Evolutionary conservation across 2,113 vertebrate species (phyloP).

Genomic region (Aix galericulata): DNA sequence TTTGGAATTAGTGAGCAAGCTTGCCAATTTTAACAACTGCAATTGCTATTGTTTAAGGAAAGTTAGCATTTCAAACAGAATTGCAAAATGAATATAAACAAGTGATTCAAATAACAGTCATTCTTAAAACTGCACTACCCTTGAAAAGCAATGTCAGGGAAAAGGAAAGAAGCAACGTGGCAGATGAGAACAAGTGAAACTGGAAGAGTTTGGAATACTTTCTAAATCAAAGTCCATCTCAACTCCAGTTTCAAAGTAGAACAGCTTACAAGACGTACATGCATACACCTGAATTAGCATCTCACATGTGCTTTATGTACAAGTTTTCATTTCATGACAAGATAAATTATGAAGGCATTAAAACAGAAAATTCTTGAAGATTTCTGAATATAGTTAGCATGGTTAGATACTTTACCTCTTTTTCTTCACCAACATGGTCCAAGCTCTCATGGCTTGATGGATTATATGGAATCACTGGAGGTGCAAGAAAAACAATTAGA

Average conservation of each 20-base stretch:
- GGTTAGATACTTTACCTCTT: slow-evolving; percentile 84
- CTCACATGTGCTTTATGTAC: not conserved
- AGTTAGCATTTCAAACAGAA: not conserved
- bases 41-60: not conserved
- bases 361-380: not conserved
- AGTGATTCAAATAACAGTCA: not conserved
- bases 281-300: not conserved
- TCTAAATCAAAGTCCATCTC: not conserved
- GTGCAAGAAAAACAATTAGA: not conserved
- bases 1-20: not conserved
- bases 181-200: not conserved
- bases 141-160: not conserved
- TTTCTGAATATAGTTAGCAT: not conserved
- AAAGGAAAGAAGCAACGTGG: not conserved
- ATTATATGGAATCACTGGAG: slow-evolving; percentile 86
- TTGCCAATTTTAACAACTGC: not conserved
- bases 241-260: not conserved
- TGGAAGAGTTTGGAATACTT: not conserved
- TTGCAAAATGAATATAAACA: slow-evolving; percentile 4
- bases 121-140: not conserved
- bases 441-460: slow-evolving; percentile 92
- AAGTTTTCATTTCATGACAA: not conserved
- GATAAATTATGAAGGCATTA: not conserved
- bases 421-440: slow-evolving; percentile 93
- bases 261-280: not conserved